Conservation (phyloP, 2,797 vertebrate species). For the Orestias chungarensis region DNA sequence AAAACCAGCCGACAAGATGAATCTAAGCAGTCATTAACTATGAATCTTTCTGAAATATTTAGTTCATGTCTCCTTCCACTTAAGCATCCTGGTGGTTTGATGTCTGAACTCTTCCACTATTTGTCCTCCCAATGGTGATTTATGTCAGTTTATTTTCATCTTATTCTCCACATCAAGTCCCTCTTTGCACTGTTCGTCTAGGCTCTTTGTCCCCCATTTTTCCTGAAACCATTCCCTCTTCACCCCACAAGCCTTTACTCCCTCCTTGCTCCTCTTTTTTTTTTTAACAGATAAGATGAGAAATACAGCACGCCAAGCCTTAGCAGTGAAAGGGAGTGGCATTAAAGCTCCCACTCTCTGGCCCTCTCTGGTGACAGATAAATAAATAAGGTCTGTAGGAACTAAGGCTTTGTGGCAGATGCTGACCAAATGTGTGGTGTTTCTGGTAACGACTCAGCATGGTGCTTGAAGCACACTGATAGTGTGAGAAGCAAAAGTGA, state of each 20-base stretch:
- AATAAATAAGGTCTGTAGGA: constrained; percentile 59
- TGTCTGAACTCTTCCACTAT: constrained; percentile 20
- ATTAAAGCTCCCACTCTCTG: constrained; percentile 34
- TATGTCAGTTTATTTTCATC: constrained; percentile 7
- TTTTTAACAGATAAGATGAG: constrained; percentile 14
- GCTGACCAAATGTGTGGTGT: constrained; percentile 58
- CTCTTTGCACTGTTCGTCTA: constrained; percentile 1
- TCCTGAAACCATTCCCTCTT: background rate
- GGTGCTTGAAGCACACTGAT: constrained; percentile 45
- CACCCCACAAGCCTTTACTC: background rate
- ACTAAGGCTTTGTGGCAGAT: constrained; percentile 60
- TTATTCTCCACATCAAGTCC: background rate
- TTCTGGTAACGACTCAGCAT: constrained; percentile 65
- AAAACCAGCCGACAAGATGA: constrained; percentile 46
- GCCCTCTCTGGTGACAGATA: constrained; percentile 43
- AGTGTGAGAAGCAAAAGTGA: background rate
- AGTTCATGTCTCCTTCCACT: constrained; percentile 51
- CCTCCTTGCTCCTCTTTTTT: background rate
- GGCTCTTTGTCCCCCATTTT: constrained; percentile 17
- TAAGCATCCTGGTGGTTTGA: constrained; percentile 46
- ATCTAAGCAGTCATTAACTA: constrained; percentile 56
- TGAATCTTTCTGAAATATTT: constrained; percentile 62
- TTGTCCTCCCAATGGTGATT: constrained; percentile 8
- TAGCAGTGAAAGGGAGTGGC: constrained; percentile 28
- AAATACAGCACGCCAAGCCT: constrained; percentile 19